A percentile compares a stretch with the other conserved stretches of the same genome.
Evolutionary conservation across 2,113 vertebrate species (phyloP).

Genomic region (Serinus canaria): DNA sequence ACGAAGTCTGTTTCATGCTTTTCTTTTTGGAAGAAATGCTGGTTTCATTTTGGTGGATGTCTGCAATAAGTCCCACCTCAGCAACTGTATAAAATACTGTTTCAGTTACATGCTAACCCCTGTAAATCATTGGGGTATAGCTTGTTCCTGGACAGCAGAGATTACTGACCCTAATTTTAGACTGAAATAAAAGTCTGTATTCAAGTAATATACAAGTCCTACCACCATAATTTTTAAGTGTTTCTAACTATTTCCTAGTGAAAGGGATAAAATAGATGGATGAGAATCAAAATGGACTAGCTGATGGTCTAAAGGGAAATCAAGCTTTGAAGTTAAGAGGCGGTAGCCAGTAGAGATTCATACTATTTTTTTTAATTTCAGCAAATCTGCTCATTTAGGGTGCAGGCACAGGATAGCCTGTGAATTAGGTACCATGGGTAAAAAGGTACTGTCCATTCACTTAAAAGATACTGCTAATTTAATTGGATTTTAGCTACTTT

Average conservation of each 20-base stretch:
- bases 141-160: background rate
- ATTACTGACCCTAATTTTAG: background rate
- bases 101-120: background rate
- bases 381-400: background rate
- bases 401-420: background rate
- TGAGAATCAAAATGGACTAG: background rate
- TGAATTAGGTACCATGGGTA: background rate
- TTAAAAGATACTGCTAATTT: background rate
- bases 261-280: background rate
- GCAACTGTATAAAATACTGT: background rate
- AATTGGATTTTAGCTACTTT: conserved; percentile 24
- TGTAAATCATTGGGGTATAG: background rate
- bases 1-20: background rate
- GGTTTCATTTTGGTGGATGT: background rate
- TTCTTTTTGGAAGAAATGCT: background rate
- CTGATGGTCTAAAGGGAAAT: conserved; percentile 10
- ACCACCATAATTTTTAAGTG: background rate
- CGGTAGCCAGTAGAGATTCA: background rate
- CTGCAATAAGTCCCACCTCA: background rate
- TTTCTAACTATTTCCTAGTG: background rate
- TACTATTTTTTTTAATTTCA: background rate
- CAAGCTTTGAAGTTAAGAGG: background rate
- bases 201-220: background rate
- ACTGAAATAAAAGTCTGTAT: background rate
- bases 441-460: background rate